These are phyloP conservation scores for Lordiphosa andalusiaca DNA, from an alignment of 2,888 invertebrate genomes.

Conservation along the genomic window DNA sequence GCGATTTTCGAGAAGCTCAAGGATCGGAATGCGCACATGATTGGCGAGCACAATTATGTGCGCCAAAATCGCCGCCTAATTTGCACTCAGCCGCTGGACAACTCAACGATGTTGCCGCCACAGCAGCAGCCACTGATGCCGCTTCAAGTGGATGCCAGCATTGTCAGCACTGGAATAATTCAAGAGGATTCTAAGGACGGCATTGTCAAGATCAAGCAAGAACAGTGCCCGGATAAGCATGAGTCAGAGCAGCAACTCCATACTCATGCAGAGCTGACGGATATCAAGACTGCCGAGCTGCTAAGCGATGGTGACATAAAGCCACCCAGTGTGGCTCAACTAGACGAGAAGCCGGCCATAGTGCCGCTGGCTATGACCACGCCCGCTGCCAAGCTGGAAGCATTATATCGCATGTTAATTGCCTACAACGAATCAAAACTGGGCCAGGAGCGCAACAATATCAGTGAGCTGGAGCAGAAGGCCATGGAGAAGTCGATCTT, in stretches of 20 bases:
- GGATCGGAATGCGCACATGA: constrained; percentile 79
- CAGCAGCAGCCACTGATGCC: constrained; percentile 31
- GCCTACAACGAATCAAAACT: constrained; percentile 78
- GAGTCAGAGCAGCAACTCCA: constrained; percentile 46
- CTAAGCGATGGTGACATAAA: constrained; percentile 41
- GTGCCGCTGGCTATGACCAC: constrained; percentile 63
- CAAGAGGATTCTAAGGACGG: constrained; percentile 75
- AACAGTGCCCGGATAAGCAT: constrained; percentile 58
- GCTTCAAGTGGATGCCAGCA: constrained; percentile 33
- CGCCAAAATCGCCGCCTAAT: constrained; percentile 78
- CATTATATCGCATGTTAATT: constrained; percentile 79
- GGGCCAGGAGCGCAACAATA: constrained; percentile 73
- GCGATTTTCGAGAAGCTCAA: constrained; percentile 77
- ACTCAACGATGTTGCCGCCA: constrained; percentile 28
- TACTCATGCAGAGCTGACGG: constrained; percentile 55
- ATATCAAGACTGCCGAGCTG: constrained; percentile 45
- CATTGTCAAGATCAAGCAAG: constrained; percentile 78
- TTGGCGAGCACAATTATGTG: constrained; percentile 78
- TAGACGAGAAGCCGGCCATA: constrained; percentile 57
- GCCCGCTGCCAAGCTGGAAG: constrained; percentile 75
- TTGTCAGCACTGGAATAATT: neutral
- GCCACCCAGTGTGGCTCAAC: constrained; percentile 43
- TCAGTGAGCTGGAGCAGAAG: constrained; percentile 76
- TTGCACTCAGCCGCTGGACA: constrained; percentile 60
- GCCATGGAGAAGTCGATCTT: constrained; percentile 78